Conservation (phyloP, 2,113 vertebrate genomes). For the Myocastor coypus region DNA sequence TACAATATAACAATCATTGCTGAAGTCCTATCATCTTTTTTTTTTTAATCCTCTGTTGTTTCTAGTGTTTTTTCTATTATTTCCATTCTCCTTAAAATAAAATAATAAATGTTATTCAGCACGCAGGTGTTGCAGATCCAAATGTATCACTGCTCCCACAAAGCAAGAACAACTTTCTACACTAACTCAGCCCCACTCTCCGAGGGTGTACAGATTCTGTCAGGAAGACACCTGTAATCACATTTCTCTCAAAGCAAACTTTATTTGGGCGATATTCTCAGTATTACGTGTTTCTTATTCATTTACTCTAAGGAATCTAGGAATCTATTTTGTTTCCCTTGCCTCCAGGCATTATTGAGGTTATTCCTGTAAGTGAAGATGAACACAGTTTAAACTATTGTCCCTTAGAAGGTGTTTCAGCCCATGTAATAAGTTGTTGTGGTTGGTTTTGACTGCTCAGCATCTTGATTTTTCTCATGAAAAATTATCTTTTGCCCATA, state of each 20-base stretch:
- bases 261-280: background rate
- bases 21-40: too few relatives aligned
- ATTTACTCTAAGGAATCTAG: background rate
- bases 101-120: too few relatives aligned
- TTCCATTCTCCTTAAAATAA: too few relatives aligned
- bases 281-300: background rate
- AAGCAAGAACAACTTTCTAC: background rate
- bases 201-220: background rate
- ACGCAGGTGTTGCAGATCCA: background rate
- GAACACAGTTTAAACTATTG: background rate
- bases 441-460: slow-evolving; percentile 1
- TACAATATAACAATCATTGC: too few relatives aligned
- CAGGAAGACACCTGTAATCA: background rate
- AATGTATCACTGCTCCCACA: background rate
- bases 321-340: slow-evolving; percentile 25
- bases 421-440: background rate
- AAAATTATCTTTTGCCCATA: background rate
- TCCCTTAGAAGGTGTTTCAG: background rate
- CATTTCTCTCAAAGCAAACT: background rate
- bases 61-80: too few relatives aligned
- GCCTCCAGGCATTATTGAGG: background rate
- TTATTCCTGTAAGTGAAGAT: background rate
- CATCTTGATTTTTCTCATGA: slow-evolving; percentile 9
- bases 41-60: too few relatives aligned
- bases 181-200: background rate